Conservation (phyloP, 2,797 vertebrate genomes). For the Valencia hispanica region DNA sequence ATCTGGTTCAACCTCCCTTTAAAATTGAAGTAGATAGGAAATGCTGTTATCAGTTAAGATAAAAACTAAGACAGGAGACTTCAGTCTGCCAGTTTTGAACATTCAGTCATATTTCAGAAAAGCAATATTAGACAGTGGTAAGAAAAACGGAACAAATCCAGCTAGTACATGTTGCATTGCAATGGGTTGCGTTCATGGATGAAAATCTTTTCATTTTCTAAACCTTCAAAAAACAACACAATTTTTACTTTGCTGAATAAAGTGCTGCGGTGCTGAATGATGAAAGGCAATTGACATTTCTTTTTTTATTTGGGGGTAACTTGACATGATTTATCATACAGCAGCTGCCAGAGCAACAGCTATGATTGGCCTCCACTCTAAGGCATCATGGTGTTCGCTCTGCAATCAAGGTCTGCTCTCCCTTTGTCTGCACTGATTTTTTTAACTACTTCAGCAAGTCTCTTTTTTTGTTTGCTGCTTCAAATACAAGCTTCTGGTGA, state of each 20-base stretch:
- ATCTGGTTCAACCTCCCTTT: background rate
- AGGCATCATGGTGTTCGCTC: conserved; percentile 53
- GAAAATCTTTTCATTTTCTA: conserved; percentile 36
- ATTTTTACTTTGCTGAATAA: conserved; percentile 40
- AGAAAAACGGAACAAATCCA: background rate
- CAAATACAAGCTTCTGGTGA: conserved; percentile 37
- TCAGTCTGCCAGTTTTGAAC: background rate
- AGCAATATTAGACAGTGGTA: background rate
- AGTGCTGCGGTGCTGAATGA: conserved; percentile 40
- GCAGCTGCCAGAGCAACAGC: conserved; percentile 47
- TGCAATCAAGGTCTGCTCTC: conserved; percentile 65
- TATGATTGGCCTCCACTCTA: conserved; percentile 68
- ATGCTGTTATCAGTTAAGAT: background rate
- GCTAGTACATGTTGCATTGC: conserved; percentile 22
- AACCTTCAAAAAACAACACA: conserved; percentile 37
- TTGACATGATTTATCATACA: conserved; percentile 66
- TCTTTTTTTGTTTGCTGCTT: conserved; percentile 51
- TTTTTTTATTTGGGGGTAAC: conserved; percentile 42
- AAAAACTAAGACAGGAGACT: background rate
- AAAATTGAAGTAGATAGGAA: background rate
- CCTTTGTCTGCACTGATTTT: conserved; percentile 30
- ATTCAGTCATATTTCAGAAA: background rate
- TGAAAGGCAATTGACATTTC: conserved; percentile 54
- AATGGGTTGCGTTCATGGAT: conserved; percentile 7
- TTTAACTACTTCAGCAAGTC: conserved; percentile 9